Evolutionary conservation across 1,140 invertebrate species (phyloP), one percentile per base, ranked within the genome.

Genomic region (Branchinecta lindahli): DNA sequence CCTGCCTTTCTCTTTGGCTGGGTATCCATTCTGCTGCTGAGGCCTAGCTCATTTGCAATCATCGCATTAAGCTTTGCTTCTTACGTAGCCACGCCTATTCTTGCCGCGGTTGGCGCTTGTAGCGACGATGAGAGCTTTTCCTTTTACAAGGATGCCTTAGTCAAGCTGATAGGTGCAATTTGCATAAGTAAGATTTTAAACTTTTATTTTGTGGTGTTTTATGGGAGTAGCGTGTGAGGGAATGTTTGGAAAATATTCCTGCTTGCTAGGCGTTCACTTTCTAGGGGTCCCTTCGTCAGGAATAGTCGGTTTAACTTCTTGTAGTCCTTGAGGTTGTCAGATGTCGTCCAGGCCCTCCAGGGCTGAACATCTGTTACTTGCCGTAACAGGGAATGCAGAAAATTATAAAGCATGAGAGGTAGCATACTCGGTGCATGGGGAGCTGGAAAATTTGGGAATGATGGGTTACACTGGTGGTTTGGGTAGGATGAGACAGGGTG

Each of bases 1-100:
- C 75, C 76, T 8, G 77, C 76, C 44, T 79, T 76, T 69, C 67
- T 79, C 15, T 78, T 74, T 69, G 65, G 73, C n/a, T 77, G 78
- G 78, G 75, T 78, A 7, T 74, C 74, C n/a, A 72, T 78, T 8
- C 72, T 80, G 12, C 72, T 80, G 15, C 72, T 81, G 0, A 78
- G 78, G 66, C 74, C 76, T 0, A 61, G 73, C 9, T 75, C 76
- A 8, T 72, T 73, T 33, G 76, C 73, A 18, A 75, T 81, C 33
- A 78, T 80, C 67, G 73, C 76, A 8, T 71, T 81, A 65, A 79
- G 80, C 2, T 81, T 81, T 74, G 79, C 79, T 0, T 72, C 78
- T 47, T 82, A 82, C 72, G 52, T 61, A 15, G 52, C 18, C 2
- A 61, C 52, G 18, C 52, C 52, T 12, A 12, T 61, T 4, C 18